Conservation (phyloP, 2,888 invertebrate species). For the Cerastis leucographa region DNA sequence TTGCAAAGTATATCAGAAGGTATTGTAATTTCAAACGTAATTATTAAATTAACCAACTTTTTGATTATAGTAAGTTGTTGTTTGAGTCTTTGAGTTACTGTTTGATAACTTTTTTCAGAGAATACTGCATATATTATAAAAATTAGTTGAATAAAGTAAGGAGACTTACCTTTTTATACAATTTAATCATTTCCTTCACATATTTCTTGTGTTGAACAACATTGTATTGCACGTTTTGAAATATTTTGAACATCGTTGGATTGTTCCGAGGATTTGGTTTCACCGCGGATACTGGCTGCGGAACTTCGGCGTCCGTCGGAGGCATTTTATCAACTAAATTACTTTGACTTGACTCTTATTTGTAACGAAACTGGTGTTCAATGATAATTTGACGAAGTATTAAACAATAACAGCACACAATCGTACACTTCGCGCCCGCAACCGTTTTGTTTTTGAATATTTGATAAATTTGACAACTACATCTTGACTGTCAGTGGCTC, state of each 20-base stretch:
- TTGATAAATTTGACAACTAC: conserved; percentile 14
- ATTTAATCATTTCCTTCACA: conserved; percentile 91
- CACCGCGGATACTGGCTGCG: conserved; percentile 67
- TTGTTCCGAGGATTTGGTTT: conserved; percentile 87
- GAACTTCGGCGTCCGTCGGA: conserved; percentile 75
- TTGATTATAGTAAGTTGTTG: not conserved
- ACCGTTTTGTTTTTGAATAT: conserved; percentile 56
- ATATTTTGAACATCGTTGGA: conserved; percentile 89
- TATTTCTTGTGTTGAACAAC: conserved; percentile 92
- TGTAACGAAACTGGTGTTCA: not conserved
- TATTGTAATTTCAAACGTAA: not conserved
- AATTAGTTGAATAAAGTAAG: not conserved
- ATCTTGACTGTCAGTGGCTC: not conserved
- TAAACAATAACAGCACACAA: not conserved
- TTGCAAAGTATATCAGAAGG: not conserved
- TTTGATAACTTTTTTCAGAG: not conserved
- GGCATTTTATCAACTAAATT: conserved; percentile 72
- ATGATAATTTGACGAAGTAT: not conserved
- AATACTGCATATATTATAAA: not conserved
- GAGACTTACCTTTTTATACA: conserved; percentile 91
- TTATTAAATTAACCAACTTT: not conserved
- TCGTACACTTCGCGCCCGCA: not conserved
- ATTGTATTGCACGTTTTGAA: conserved; percentile 92
- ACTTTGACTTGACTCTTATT: not conserved
- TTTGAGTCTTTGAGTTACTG: not conserved